These are phyloP conservation scores for Pogonomyrmex californicus DNA, from an alignment of 1,140 invertebrate genomes.

Conservation along the genomic window DNA sequence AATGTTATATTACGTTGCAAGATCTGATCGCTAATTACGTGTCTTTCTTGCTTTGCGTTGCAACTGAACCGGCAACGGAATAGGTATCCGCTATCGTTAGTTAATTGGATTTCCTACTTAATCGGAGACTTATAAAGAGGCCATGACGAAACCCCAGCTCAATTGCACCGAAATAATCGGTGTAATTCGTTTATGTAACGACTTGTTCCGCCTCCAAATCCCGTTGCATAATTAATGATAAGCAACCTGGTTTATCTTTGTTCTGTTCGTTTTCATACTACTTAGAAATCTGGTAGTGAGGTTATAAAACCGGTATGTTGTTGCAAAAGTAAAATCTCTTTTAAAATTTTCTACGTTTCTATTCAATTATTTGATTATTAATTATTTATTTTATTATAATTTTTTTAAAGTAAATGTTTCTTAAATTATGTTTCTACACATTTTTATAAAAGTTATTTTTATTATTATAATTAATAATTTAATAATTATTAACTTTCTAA, in stretches of 20 bases:
- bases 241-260: slow-evolving; percentile 18
- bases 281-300: not conserved
- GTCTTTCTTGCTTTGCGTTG: slow-evolving; percentile 18
- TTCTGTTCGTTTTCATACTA: slow-evolving; percentile 10
- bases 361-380: not conserved
- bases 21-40: slow-evolving; percentile 30
- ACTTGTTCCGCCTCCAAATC: slow-evolving; percentile 8
- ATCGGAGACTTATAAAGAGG: slow-evolving; percentile 30
- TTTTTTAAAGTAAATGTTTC: not conserved
- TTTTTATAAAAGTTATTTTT: not conserved
- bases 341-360: not conserved
- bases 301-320: not conserved
- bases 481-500: not conserved
- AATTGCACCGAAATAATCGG: slow-evolving; percentile 47
- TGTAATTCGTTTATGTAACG: slow-evolving; percentile 26
- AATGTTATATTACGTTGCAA: slow-evolving; percentile 48
- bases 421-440: not conserved
- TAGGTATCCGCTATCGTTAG: slow-evolving; percentile 12
- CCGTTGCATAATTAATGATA: slow-evolving; percentile 31
- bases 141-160: slow-evolving; percentile 23
- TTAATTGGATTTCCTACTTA: slow-evolving; percentile 57
- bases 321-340: not conserved
- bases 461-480: not conserved
- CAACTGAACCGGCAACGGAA: slow-evolving; percentile 1
- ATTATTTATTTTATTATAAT: not conserved